Evolutionary conservation across 2,797 vertebrate species (phyloP).

Genomic region (Enteromius radiatus): DNA sequence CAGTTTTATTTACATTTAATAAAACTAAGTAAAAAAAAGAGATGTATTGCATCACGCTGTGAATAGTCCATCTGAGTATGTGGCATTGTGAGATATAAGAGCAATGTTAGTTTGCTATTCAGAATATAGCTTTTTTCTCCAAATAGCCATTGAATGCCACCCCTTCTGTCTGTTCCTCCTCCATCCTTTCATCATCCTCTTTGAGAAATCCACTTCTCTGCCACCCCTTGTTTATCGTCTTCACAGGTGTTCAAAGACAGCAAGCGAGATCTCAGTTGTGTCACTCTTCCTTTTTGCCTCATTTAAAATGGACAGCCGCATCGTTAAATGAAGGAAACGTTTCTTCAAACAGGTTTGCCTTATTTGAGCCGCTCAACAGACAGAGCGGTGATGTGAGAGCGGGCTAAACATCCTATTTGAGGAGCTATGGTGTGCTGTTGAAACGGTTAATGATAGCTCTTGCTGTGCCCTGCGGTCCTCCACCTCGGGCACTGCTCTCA

Average conservation of each 20-base stretch:
- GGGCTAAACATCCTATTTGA: not conserved
- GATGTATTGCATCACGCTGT: not conserved
- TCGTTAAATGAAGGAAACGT: not conserved
- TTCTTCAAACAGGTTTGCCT: not conserved
- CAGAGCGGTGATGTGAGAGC: not conserved
- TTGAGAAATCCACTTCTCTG: constrained; percentile 1
- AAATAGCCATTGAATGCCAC: not conserved
- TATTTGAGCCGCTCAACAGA: not conserved
- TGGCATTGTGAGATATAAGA: not conserved
- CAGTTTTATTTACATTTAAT: not conserved
- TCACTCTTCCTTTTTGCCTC: not conserved
- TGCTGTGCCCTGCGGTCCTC: not conserved
- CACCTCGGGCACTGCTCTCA: not conserved
- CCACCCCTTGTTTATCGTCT: not conserved
- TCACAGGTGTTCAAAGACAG: constrained; percentile 13
- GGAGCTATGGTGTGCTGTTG: not conserved
- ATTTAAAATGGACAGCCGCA: not conserved
- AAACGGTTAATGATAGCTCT: constrained; percentile 12
- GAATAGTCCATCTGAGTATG: not conserved
- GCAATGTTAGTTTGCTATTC: not conserved
- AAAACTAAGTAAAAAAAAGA: not conserved
- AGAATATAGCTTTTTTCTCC: not conserved
- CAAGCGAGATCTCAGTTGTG: not conserved
- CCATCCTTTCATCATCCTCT: constrained; percentile 6
- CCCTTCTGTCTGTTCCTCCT: not conserved